phyloP scores from a whole-genome alignment of 2,113 vertebrate genomes.

The Equus quagga region DNA sequence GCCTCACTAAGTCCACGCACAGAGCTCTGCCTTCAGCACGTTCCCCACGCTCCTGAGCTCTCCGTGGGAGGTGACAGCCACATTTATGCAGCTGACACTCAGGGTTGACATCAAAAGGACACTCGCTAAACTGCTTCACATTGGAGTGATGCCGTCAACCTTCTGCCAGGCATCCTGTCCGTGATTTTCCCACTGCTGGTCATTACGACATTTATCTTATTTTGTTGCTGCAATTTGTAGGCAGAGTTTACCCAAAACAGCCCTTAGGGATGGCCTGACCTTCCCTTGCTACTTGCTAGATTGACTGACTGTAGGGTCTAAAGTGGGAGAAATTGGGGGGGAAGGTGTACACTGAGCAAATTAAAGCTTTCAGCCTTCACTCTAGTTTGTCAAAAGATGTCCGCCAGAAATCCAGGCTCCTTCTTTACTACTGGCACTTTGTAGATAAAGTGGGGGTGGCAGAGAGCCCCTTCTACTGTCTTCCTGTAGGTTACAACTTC shows the following conservation, averaged over 20 bases:
- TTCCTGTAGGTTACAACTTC: constrained; percentile 41
- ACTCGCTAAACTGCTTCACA: neutral
- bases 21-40: neutral
- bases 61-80: neutral
- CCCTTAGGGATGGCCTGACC: constrained; percentile 34
- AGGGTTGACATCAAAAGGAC: neutral
- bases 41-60: neutral
- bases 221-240: constrained; percentile 64
- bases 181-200: neutral
- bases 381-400: constrained; percentile 59
- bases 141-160: neutral
- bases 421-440: neutral
- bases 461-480: neutral
- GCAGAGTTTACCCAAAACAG: constrained; percentile 45
- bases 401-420: neutral
- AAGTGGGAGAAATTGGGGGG: neutral
- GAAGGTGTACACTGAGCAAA: constrained; percentile 51
- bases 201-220: constrained; percentile 37
- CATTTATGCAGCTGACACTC: neutral
- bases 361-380: constrained; percentile 67
- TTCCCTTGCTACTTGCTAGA: constrained; percentile 57
- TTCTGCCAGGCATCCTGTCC: neutral
- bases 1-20: neutral
- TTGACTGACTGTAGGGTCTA: constrained; percentile 70
- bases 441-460: neutral